Percentiles rank a stretch among this genome's conserved stretches.
Evolutionary conservation across 2,888 invertebrate species (phyloP).

Genomic region (Eupithecia dodoneata): DNA sequence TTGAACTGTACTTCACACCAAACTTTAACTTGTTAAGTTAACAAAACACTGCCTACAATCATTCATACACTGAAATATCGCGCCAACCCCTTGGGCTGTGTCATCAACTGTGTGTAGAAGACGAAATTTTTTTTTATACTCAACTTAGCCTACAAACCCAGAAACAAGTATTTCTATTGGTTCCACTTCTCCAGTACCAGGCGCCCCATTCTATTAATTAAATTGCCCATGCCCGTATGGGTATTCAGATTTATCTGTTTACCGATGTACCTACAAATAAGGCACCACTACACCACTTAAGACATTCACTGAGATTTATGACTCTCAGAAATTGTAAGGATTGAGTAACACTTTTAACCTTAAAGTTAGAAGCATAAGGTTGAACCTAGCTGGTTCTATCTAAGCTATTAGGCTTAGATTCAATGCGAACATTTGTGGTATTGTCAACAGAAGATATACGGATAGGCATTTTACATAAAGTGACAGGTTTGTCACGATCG

Average conservation of each 20-base stretch:
- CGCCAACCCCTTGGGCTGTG: not conserved
- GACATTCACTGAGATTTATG: conserved; percentile 63
- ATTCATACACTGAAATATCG: not conserved
- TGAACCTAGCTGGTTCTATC: conserved; percentile 43
- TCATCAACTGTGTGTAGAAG: not conserved
- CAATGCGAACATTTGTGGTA: conserved; percentile 56
- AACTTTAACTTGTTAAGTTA: too few relatives aligned
- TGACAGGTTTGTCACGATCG: conserved; percentile 69
- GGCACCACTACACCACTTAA: conserved; percentile 59
- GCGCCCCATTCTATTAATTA: conserved; percentile 46
- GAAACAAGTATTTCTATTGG: not conserved
- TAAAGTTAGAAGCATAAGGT: conserved; percentile 51
- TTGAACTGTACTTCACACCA: too few relatives aligned
- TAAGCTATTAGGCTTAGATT: conserved; percentile 58
- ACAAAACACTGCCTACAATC: not conserved
- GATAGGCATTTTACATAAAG: conserved; percentile 63
- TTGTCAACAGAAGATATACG: conserved; percentile 77
- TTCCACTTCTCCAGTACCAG: conserved; percentile 13
- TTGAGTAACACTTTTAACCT: conserved; percentile 37
- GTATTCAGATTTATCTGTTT: conserved; percentile 52
- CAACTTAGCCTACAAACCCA: conserved; percentile 2
- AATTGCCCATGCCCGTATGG: conserved; percentile 43
- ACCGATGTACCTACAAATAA: conserved; percentile 56
- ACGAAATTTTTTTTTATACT: not conserved
- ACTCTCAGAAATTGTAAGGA: conserved; percentile 49